Percentiles rank a stretch among this genome's conserved stretches.
phyloP scores from a whole-genome alignment of 1,140 invertebrate genomes.

The Trichoplusia ni region DNA sequence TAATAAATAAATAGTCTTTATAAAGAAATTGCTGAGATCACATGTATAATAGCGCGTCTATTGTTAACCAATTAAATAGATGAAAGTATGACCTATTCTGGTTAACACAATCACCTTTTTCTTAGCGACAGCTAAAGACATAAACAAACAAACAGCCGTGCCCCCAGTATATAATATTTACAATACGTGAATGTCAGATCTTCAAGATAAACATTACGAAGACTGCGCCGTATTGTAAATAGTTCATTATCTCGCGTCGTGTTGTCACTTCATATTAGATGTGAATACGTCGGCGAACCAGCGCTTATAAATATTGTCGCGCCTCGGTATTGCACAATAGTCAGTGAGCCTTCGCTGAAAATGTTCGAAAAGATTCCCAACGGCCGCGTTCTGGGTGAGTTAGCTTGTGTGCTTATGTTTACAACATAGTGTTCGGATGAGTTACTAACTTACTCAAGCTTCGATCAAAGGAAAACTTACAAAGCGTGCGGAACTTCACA shows the following conservation, averaged over 20 bases:
- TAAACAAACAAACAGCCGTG: slow-evolving; percentile 15
- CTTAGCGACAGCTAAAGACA: background rate
- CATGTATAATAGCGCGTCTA: too few relatives aligned
- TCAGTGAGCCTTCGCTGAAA: background rate
- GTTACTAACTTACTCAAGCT: background rate
- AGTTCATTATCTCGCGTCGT: slow-evolving; percentile 29
- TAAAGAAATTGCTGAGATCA: background rate
- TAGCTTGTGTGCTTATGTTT: background rate
- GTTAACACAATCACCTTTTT: background rate
- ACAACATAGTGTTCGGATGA: background rate
- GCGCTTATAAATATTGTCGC: slow-evolving; percentile 8
- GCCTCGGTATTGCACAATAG: background rate
- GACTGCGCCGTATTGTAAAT: background rate
- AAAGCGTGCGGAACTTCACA: background rate
- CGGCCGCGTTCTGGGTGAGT: slow-evolving; percentile 16
- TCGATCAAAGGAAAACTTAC: background rate
- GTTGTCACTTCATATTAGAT: slow-evolving; percentile 21
- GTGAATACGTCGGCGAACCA: background rate
- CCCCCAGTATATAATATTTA: slow-evolving; percentile 15
- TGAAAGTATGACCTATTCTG: background rate
- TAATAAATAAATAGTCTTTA: too few relatives aligned
- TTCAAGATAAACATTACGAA: background rate
- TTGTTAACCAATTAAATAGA: too few relatives aligned
- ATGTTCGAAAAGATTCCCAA: slow-evolving; percentile 24
- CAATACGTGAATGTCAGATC: slow-evolving; percentile 1